Base-by-base conservation (phyloP, 2,888 invertebrate genomes). In the Eilema caniola region DNA sequence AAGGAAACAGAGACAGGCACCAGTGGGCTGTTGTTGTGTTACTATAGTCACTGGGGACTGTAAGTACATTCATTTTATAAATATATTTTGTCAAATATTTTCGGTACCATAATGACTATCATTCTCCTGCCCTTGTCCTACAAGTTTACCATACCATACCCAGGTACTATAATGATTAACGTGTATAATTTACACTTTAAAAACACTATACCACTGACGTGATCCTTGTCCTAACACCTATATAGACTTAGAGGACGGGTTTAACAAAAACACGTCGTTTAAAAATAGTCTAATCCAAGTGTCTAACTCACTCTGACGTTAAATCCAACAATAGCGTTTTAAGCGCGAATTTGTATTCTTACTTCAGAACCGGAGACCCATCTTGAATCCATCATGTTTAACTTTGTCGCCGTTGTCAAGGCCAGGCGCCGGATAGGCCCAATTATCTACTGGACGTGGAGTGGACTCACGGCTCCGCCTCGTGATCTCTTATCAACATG, bases 401-500 rank as follows among this genome's bases (percentile, higher is more conserved):
- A 31, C 24, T 57, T 24, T 57, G 66, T n/a, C 59, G 62, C 62
- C 68, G 75, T 71, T 76, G 78, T 83, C 86, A 89, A 89, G 89
- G 89, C 81, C 87, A 82, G 74, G 67, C 41, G 68, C 86, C 88
- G 89, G 89, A 89, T 81, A 84, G 81, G 66, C 71, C 77, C 85
- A 84, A 88, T 89, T 89, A 89, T 84, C 76, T 86, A 87, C 87
- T 87, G 83, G 76, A 78, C 62, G 72, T 67, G 66, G 69, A 75
- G 74, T 75, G 75, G 76, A 73, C 70, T 65, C 86, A 82, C 83
- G 81, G 64, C 66, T 66, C 59, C 53, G 76, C 73, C 80, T 75
- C 83, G 83, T 83, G 84, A 66, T 77, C 57, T 53, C 23, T 41
- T 11, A 60, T n/a, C 14, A 62, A 62, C 33, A 25, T 12, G 10